phyloP scores from a whole-genome alignment of 2,113 vertebrate genomes.

The Indri indri region DNA sequence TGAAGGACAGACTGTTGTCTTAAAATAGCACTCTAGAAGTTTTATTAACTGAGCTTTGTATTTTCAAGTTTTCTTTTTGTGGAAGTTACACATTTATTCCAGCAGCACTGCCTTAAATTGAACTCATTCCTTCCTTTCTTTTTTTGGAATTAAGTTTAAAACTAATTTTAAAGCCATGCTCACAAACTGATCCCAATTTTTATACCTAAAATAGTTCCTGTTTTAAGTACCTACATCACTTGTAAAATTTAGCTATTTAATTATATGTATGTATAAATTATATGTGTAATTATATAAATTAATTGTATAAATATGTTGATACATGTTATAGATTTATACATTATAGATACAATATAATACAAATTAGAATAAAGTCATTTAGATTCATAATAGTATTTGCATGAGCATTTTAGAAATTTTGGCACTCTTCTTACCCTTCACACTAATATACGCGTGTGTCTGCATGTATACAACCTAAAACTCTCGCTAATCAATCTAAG shows the following conservation, averaged over 20 bases:
- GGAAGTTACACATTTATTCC: not conserved
- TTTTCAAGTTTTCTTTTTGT: not conserved
- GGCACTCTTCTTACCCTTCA: not conserved
- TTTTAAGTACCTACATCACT: not conserved
- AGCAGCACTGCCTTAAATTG: accelerated
- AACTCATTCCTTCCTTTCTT: accelerated
- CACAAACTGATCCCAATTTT: not conserved
- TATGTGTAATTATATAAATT: not conserved
- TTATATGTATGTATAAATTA: not conserved
- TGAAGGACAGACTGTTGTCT: not conserved
- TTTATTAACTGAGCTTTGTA: not conserved
- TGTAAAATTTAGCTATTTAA: not conserved
- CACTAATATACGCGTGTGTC: accelerated
- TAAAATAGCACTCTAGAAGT: not conserved
- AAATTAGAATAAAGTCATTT: not conserved
- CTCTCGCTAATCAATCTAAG: not conserved
- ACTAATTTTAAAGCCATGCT: not conserved
- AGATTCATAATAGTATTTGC: not conserved
- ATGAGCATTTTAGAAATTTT: not conserved
- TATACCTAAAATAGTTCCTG: not conserved
- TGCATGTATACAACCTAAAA: not conserved
- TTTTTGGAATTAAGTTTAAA: not conserved
- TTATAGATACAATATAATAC: not conserved
- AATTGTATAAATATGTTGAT: not conserved
- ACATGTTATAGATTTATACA: not conserved